Base-by-base conservation (phyloP, 2,113 vertebrate genomes). In the Tupaia tana region DNA sequence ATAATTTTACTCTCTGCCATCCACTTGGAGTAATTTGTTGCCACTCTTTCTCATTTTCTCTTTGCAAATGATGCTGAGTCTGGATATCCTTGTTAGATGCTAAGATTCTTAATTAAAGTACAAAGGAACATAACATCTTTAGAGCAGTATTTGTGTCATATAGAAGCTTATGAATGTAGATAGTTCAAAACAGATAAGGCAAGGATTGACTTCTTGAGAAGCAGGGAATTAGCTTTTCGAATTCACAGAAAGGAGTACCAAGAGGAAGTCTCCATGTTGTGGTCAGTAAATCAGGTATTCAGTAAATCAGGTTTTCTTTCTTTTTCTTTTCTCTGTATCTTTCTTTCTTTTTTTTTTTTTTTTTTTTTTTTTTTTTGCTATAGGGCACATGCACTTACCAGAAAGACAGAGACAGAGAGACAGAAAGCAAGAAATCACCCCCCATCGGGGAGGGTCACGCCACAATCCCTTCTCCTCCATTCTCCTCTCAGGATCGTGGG, bases 21-120 rank as follows among this genome's bases (percentile, higher is more conserved):
- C 29, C 74, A 59, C 86, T 64, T 82, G 67, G 52, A 92, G 82
- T 67, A 82, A 16, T 88, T 88, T 80, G 52, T 85, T 66, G 31
- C 61, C 43, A 14, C 34, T 92, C 19, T 84, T 81, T 90, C 71
- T 87, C 52, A 34, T 9, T 92, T 84, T 84, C 58, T 78, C 16
- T 93, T 92, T 91, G 52, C 63, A 85, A 58, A 75, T 14, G 27
- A 34, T 92, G 34, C 94, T 29, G 80, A 70, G 20, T 59, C 69
- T 70, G 29, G 31, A 77, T 81, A 34, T 79, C 63, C 59, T 83
- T 63, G n/a, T 79, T 89, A 82, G 88, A 85, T 9, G 13, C 6
- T 73, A 10, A 15, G 14, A 85, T 85, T 93, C 54, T 91, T 96
- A 95, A 96, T 90, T 88, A 95, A 93, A 94, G 34, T 69, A 63